These are phyloP conservation scores for Saguinus imperator DNA, from an alignment of 2,113 vertebrate genomes.

Conservation along the genomic window DNA sequence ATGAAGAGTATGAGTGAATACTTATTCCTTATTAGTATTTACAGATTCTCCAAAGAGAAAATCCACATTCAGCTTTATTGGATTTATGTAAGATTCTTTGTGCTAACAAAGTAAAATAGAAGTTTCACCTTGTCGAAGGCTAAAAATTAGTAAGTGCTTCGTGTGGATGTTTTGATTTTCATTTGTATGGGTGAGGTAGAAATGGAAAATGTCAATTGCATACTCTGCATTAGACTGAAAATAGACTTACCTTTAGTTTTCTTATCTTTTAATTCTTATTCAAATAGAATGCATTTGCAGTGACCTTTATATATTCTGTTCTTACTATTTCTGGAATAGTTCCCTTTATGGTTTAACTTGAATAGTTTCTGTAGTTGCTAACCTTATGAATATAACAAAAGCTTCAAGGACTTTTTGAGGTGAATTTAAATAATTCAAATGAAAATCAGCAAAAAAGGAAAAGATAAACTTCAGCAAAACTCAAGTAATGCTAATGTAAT, in stretches of 20 bases:
- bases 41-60: background rate
- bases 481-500: background rate
- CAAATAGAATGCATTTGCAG: background rate
- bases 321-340: background rate
- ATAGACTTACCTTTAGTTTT: background rate
- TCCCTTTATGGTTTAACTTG: background rate
- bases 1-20: background rate
- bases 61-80: background rate
- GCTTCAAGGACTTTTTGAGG: background rate
- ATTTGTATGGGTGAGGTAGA: constrained; percentile 22
- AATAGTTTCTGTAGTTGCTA: background rate
- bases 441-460: constrained; percentile 23
- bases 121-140: background rate
- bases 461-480: background rate
- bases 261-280: background rate
- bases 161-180: background rate
- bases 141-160: background rate
- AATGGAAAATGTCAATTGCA: constrained; percentile 3
- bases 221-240: background rate
- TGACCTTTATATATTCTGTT: background rate
- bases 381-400: constrained; percentile 2
- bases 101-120: background rate
- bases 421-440: constrained; percentile 42
- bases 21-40: constrained; percentile 45
- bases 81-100: constrained; percentile 19